phyloP scores from a whole-genome alignment of 2,113 vertebrate species.

The Sturnus vulgaris region DNA sequence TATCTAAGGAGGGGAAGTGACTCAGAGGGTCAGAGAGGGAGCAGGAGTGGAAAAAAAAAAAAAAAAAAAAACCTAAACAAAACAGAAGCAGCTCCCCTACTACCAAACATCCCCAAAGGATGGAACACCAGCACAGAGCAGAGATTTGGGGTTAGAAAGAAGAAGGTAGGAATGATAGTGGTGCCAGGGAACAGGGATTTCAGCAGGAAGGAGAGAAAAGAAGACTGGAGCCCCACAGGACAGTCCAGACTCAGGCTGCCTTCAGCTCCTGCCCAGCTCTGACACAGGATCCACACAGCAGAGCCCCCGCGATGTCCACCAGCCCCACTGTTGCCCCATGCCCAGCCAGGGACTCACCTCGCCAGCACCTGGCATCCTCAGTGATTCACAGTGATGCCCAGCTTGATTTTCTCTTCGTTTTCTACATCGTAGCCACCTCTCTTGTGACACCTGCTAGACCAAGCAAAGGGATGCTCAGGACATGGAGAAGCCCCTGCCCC shows the following conservation, averaged over 20 bases:
- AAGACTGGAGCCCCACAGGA: neutral
- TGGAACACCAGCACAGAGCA: neutral
- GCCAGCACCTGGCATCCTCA: conserved; percentile 70
- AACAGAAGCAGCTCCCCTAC: neutral
- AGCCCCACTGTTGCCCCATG: neutral
- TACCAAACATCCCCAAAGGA: neutral
- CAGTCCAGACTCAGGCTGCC: neutral
- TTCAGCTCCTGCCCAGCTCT: neutral
- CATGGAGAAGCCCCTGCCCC: neutral
- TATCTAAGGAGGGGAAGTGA: conserved; percentile 57
- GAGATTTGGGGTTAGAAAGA: neutral
- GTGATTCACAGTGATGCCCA: conserved; percentile 85
- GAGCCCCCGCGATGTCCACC: neutral
- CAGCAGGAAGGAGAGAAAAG: neutral
- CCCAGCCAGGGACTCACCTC: conserved; percentile 49
- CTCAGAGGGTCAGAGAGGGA: conserved; percentile 37
- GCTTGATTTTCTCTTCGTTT: conserved; percentile 94
- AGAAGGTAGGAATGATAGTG: neutral
- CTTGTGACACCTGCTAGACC: conserved; percentile 87
- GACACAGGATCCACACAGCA: neutral
- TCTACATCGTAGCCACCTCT: conserved; percentile 92
- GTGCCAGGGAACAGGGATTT: neutral
- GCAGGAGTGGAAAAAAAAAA: neutral
- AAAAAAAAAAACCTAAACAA: neutral
- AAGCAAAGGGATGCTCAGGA: conserved; percentile 6